A percentile compares a stretch with the other conserved stretches of the same genome.
These are phyloP conservation scores for Muntiacus muntjak DNA, from an alignment of 2,113 vertebrate species.

Conservation along the genomic window DNA sequence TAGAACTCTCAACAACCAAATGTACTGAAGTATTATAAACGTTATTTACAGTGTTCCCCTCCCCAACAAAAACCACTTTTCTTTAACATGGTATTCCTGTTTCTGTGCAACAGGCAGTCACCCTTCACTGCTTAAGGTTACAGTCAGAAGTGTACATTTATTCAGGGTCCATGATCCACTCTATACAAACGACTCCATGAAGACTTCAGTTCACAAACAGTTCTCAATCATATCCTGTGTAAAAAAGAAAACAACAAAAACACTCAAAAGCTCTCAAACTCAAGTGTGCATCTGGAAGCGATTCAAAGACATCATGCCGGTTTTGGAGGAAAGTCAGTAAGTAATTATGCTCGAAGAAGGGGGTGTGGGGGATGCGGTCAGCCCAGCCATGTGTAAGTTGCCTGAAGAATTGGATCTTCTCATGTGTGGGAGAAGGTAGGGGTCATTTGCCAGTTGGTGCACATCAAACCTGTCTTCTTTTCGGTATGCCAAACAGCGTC, in stretches of 20 bases:
- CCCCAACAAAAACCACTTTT: conserved; percentile 71
- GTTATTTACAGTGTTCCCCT: conserved; percentile 86
- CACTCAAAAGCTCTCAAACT: conserved; percentile 81
- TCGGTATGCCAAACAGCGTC: conserved; percentile 97
- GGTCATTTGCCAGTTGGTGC: conserved; percentile 95
- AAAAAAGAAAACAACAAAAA: conserved; percentile 64
- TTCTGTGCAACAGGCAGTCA: conserved; percentile 73
- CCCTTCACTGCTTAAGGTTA: conserved; percentile 72
- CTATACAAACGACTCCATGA: conserved; percentile 76
- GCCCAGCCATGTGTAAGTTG: conserved; percentile 92
- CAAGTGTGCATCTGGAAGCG: conserved; percentile 82
- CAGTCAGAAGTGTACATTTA: conserved; percentile 74
- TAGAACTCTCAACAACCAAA: conserved; percentile 88
- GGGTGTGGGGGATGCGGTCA: conserved; percentile 86
- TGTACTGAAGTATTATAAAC: conserved; percentile 86
- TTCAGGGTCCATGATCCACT: conserved; percentile 81
- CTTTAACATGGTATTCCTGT: conserved; percentile 75
- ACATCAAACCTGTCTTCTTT: conserved; percentile 98
- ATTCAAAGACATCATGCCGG: conserved; percentile 77
- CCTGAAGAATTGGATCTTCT: conserved; percentile 98
- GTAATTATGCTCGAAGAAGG: conserved; percentile 93
- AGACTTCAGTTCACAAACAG: conserved; percentile 78
- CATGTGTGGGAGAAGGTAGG: conserved; percentile 98
- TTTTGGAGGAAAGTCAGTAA: conserved; percentile 86
- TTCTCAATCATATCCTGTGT: conserved; percentile 77